A percentile compares a stretch with the other conserved stretches of the same genome.
Evolutionary conservation across 1,140 invertebrate genomes (phyloP).

Genomic region (Episyrphus balteatus): DNA sequence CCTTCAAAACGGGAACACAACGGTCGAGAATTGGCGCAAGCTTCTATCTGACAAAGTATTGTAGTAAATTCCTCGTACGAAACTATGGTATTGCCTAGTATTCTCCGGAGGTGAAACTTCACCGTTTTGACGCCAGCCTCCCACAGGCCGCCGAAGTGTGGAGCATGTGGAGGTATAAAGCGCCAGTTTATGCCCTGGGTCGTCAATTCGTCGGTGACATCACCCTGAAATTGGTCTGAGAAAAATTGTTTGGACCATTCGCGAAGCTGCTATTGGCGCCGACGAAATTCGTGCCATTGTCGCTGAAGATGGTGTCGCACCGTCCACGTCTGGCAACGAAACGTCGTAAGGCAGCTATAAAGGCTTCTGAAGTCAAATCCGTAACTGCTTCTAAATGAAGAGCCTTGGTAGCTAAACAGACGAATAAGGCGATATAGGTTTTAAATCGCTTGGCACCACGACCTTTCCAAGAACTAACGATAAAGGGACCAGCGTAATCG

Average conservation of each 20-base stretch:
- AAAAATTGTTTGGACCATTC: neutral
- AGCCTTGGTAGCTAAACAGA: conserved; percentile 15
- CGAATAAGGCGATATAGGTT: conserved; percentile 17
- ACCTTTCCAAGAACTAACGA: neutral
- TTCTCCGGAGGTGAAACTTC: neutral
- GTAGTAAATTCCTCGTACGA: conserved; percentile 18
- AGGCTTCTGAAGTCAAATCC: conserved; percentile 19
- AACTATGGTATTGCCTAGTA: conserved; percentile 13
- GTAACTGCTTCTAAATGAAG: conserved; percentile 22
- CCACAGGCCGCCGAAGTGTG: conserved; percentile 9
- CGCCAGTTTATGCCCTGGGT: conserved; percentile 1
- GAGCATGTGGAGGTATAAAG: conserved; percentile 6
- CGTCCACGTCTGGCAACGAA: conserved; percentile 23
- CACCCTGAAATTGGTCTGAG: too few species aligned
- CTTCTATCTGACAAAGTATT: conserved; percentile 24
- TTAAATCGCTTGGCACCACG: conserved; percentile 6
- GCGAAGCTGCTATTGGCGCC: conserved; percentile 5
- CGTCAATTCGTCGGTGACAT: neutral
- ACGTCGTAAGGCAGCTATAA: conserved; percentile 19
- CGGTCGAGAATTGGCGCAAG: conserved; percentile 27
- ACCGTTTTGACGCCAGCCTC: conserved; percentile 4
- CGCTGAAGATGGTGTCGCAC: conserved; percentile 16
- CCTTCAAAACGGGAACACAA: conserved; percentile 6
- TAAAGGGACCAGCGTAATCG: conserved; percentile 31
- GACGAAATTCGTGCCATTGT: conserved; percentile 27